Evolutionary conservation across 2,888 invertebrate genomes (phyloP).

Genomic region (Nebria salina): DNA sequence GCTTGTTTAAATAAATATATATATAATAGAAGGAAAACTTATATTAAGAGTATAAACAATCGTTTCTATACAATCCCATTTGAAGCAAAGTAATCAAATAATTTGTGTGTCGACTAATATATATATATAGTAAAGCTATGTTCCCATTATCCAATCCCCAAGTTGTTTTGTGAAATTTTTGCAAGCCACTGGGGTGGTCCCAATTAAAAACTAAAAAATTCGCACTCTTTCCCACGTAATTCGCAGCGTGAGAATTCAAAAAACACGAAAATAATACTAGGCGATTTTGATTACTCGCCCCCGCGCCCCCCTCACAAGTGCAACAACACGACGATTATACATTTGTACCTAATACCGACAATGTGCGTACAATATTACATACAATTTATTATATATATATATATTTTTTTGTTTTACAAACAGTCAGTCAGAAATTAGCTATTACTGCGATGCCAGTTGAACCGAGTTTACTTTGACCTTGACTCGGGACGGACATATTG

Average conservation of each 20-base stretch:
- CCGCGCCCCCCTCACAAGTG: neutral
- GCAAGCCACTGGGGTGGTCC: constrained; percentile 45
- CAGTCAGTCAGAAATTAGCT: neutral
- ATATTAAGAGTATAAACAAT: neutral
- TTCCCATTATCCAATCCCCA: constrained; percentile 45
- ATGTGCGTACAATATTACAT: too few species aligned
- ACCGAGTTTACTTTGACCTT: neutral
- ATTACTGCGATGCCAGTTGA: too few species aligned
- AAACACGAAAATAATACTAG: neutral
- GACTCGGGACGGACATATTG: neutral
- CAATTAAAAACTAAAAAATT: constrained; percentile 38
- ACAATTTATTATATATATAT: neutral
- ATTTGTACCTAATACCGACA: too few species aligned
- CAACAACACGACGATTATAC: neutral
- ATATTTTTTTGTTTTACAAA: neutral
- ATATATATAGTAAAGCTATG: constrained; percentile 45
- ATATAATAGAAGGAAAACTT: too few species aligned
- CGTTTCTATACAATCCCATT: neutral
- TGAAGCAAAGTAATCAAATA: neutral
- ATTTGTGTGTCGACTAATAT: constrained; percentile 38
- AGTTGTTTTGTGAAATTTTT: constrained; percentile 13
- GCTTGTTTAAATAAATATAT: neutral
- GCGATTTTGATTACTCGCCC: neutral
- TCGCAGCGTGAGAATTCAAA: constrained; percentile 1
- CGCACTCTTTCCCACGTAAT: constrained; percentile 3